A percentile compares a stretch with the other conserved stretches of the same genome.
phyloP scores from a whole-genome alignment of 2,113 vertebrate species.

The Thunnus thynnus region DNA sequence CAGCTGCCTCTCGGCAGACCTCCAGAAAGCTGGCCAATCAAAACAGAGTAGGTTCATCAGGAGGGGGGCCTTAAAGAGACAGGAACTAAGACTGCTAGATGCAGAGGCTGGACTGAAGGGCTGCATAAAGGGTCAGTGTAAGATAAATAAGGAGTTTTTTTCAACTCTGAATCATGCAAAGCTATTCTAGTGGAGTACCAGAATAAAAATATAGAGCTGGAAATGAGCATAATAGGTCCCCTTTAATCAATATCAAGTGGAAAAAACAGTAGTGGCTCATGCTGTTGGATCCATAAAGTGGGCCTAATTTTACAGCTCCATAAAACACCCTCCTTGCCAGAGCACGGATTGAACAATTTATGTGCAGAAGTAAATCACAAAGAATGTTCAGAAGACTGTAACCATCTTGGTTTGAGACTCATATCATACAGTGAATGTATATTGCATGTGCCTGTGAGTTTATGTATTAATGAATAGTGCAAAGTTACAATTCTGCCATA shows the following conservation, averaged over 20 bases:
- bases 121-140: no score
- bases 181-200: no score
- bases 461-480: conserved; percentile 12
- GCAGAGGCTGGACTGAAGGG: no score
- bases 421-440: conserved; percentile 26
- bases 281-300: conserved; percentile 80
- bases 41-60: no score
- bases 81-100: no score
- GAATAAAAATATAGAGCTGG: no score
- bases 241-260: conserved; percentile 76
- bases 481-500: not conserved
- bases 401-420: conserved; percentile 42
- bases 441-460: conserved; percentile 24
- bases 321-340: conserved; percentile 74
- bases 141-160: no score
- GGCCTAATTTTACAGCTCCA: conserved; percentile 81
- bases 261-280: conserved; percentile 78
- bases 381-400: conserved; percentile 40
- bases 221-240: no score
- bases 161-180: no score
- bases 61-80: no score
- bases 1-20: no score
- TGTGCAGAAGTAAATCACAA: conserved; percentile 70
- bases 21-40: no score
- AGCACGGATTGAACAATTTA: conserved; percentile 69